A percentile compares a stretch with the other conserved stretches of the same genome.
These are phyloP conservation scores for Ormyrus pomaceus DNA, from an alignment of 2,888 invertebrate genomes.

Conservation along the genomic window DNA sequence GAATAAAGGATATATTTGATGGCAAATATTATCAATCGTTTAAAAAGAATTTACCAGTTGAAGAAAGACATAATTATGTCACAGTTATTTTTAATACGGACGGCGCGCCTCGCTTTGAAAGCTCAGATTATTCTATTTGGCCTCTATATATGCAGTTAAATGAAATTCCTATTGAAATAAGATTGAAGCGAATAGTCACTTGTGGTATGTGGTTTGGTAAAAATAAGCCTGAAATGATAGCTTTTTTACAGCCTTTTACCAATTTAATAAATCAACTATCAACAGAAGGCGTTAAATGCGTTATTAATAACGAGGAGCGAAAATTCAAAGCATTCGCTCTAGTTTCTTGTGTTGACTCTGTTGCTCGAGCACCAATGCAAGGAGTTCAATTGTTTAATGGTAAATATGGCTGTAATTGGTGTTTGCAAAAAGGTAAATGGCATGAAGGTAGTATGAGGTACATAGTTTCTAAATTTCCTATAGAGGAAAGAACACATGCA, in stretches of 20 bases:
- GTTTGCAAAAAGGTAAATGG: too few species aligned
- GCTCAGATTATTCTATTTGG: conserved; percentile 41
- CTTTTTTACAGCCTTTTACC: too few species aligned
- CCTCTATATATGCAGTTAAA: conserved; percentile 48
- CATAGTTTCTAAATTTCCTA: too few species aligned
- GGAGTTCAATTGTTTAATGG: too few species aligned
- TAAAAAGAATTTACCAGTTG: conserved; percentile 6
- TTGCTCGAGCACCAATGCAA: too few species aligned
- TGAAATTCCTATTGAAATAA: conserved; percentile 51
- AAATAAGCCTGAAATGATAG: too few species aligned
- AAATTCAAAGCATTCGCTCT: too few species aligned
- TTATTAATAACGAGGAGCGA: neutral
- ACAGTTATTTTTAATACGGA: conserved; percentile 49
- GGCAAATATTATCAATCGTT: conserved; percentile 46
- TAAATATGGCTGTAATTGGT: too few species aligned
- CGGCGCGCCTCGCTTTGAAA: conserved; percentile 45
- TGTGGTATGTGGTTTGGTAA: too few species aligned
- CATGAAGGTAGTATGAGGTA: too few species aligned
- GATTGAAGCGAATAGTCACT: neutral
- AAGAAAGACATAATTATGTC: conserved; percentile 25
- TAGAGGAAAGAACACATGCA: neutral
- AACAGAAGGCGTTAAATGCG: neutral
- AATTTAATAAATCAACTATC: too few species aligned
- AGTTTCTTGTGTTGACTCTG: too few species aligned
- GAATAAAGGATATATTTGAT: conserved; percentile 36